A percentile compares a stretch with the other conserved stretches of the same genome.
Evolutionary conservation across 2,113 vertebrate species (phyloP).

Genomic region (Neolamprologus devosi): DNA sequence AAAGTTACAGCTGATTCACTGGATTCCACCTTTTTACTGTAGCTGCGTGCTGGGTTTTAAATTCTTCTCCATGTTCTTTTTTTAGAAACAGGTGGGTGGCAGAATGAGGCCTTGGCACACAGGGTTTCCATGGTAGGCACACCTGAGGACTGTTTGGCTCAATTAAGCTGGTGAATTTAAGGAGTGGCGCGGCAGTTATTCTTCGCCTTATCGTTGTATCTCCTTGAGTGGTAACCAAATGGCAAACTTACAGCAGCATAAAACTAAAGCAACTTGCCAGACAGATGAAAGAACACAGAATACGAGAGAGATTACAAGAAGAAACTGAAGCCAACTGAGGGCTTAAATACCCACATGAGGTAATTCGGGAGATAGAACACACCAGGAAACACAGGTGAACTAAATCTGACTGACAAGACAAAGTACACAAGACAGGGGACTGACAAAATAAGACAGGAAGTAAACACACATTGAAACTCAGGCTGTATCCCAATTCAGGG

Average conservation of each 20-base stretch:
- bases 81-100: background rate
- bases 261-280: background rate
- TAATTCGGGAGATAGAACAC: background rate
- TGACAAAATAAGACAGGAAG: background rate
- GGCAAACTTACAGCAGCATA: background rate
- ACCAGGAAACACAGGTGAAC: background rate
- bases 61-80: background rate
- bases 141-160: background rate
- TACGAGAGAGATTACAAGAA: background rate
- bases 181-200: background rate
- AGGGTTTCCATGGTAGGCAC: background rate
- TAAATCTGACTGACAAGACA: background rate
- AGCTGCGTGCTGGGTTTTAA: background rate
- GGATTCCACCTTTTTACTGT: background rate
- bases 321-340: background rate
- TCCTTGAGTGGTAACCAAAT: background rate
- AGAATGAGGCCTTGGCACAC: rapidly evolving
- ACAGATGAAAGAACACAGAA: background rate
- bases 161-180: background rate
- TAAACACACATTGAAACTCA: background rate
- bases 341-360: background rate
- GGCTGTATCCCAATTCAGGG: too few relatives aligned
- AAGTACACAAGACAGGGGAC: background rate
- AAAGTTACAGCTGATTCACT: background rate
- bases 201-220: rapidly evolving